These are phyloP conservation scores for Diloba caeruleocephala DNA, from an alignment of 2,888 invertebrate genomes.

Conservation along the genomic window DNA sequence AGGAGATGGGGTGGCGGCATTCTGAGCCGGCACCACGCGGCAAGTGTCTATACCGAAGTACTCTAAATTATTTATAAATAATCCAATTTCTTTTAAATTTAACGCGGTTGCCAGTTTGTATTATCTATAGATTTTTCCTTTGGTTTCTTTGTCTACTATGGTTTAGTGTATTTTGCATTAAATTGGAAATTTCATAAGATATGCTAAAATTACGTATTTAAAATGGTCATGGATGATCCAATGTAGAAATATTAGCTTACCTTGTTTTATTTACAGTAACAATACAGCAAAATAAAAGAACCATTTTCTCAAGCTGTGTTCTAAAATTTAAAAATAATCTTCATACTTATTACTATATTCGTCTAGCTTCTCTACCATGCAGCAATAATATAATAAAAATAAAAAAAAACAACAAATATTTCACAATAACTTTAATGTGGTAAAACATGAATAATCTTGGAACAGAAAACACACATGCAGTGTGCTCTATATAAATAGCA, in stretches of 20 bases:
- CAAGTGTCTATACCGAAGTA: too few species aligned
- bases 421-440: constrained; percentile 83
- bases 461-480: constrained; percentile 77
- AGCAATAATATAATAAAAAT: constrained; percentile 66
- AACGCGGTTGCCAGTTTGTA: too few species aligned
- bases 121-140: too few species aligned
- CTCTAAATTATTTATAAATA: too few species aligned
- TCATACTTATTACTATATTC: constrained; percentile 23
- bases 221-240: constrained; percentile 9
- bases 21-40: too few species aligned
- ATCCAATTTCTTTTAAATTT: too few species aligned
- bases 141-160: too few species aligned
- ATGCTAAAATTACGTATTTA: too few species aligned
- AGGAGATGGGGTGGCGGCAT: too few species aligned
- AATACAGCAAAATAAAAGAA: constrained; percentile 16
- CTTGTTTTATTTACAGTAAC: constrained; percentile 15
- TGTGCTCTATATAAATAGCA: constrained; percentile 70
- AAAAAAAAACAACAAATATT: constrained; percentile 76
- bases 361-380: constrained; percentile 77
- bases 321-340: constrained; percentile 23
- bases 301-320: constrained; percentile 36
- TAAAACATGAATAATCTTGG: constrained; percentile 71
- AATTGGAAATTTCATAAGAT: background rate
- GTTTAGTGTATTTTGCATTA: background rate
- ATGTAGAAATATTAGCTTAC: constrained; percentile 39